Percentiles rank a stretch among this genome's conserved stretches.
Conservation (phyloP, 2,113 vertebrate species). For the Notothenia rossii region DNA sequence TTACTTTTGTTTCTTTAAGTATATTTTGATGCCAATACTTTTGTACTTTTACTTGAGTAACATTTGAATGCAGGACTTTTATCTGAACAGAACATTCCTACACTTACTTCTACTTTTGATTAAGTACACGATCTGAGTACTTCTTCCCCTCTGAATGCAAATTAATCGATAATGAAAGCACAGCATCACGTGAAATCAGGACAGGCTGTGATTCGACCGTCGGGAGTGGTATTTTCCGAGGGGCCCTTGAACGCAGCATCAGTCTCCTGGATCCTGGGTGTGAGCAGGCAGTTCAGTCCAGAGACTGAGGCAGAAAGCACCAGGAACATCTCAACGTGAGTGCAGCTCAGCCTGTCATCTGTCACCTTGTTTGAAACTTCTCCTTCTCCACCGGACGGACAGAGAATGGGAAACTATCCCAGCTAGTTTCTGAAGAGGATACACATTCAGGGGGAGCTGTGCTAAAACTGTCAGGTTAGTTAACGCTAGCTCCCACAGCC, state of each 20-base stretch:
- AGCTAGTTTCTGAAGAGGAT: conserved; percentile 73
- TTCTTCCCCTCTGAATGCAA: neutral
- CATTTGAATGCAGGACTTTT: too few species aligned
- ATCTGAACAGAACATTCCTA: too few species aligned
- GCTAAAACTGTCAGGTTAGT: conserved; percentile 75
- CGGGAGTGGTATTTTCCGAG: conserved; percentile 54
- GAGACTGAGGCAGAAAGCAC: conserved; percentile 54
- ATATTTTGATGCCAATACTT: too few species aligned
- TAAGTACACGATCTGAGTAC: too few species aligned
- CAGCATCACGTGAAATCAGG: neutral
- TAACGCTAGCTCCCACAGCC: conserved; percentile 59
- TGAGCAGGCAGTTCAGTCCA: conserved; percentile 62
- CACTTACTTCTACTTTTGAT: too few species aligned
- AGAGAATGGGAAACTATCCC: conserved; percentile 74
- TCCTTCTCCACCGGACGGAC: conserved; percentile 43
- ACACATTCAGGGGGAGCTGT: conserved; percentile 55
- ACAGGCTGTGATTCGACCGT: neutral
- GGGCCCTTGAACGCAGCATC: conserved; percentile 57
- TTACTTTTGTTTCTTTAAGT: too few species aligned
- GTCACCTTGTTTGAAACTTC: conserved; percentile 50
- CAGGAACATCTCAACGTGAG: conserved; percentile 59
- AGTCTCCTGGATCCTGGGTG: conserved; percentile 74
- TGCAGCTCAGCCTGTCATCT: conserved; percentile 63
- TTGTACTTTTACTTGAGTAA: too few species aligned
- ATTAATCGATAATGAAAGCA: conserved; percentile 10